These are phyloP conservation scores for Halichoeres trimaculatus DNA, from an alignment of 2,113 vertebrate species.

Conservation along the genomic window DNA sequence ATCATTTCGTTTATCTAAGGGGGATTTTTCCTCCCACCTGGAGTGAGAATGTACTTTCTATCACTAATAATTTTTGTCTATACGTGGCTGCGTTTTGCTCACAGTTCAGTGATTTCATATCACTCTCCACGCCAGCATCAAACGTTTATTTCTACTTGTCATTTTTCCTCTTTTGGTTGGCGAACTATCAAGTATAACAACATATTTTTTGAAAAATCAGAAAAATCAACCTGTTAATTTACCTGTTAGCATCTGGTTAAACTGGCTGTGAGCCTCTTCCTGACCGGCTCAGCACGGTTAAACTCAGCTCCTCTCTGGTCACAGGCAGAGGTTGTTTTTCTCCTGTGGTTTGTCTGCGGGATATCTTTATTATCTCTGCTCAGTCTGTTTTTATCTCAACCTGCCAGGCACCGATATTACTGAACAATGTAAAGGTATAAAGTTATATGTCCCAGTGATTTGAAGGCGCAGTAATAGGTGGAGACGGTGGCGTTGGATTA, in stretches of 20 bases:
- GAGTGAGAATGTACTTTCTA: too few relatives aligned
- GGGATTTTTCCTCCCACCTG: too few relatives aligned
- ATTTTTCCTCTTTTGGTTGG: too few relatives aligned
- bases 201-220: too few relatives aligned
- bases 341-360: not conserved
- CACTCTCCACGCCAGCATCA: too few relatives aligned
- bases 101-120: too few relatives aligned
- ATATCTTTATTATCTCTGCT: not conserved
- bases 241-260: slow-evolving; percentile 18
- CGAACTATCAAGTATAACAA: too few relatives aligned
- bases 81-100: too few relatives aligned
- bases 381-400: not conserved
- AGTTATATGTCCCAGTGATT: not conserved
- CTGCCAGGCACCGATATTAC: not conserved
- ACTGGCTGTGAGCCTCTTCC: slow-evolving; percentile 5
- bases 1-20: too few relatives aligned
- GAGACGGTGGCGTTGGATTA: too few relatives aligned
- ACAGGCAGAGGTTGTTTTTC: not conserved
- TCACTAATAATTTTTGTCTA: too few relatives aligned
- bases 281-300: not conserved
- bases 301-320: not conserved
- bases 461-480: not conserved
- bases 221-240: slow-evolving; percentile 9
- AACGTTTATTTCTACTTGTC: too few relatives aligned
- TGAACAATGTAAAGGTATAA: not conserved